Evolutionary conservation across 2,797 vertebrate genomes (phyloP), one percentile per base, ranked within the genome.

Genomic region (Helarctos malayanus): DNA sequence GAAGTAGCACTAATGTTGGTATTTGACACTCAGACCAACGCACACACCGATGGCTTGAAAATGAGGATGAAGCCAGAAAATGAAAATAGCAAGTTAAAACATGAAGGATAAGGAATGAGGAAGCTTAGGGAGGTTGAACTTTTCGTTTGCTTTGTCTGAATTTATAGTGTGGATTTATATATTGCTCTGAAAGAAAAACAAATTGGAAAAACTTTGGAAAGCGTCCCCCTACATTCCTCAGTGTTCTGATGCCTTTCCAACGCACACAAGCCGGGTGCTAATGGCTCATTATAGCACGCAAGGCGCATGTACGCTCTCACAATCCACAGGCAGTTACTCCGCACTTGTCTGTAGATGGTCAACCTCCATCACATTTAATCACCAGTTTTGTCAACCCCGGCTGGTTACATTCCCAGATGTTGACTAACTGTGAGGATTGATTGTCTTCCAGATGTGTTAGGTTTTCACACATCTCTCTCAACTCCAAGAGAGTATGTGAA

Each of bases 321-420:
- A 94, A 96, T 41, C 93, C 95, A 96, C 87, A 88, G 47, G 54
- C 78, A 56, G 93, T 5, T 8, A 94, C 97, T 98, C 97, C 94
- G 57, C 86, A 90, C 88, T 69, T 41, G 95, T 96, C 96, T 97
- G 38, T 80, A 98, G 88, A 91, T 97, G 95, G 18, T 81, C 97
- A 98, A 96, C 56, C 97, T 98, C 59, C 29, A 98, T 82, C 73
- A 95, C 25, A 45, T 71, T 96, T 96, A 98, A 91, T 93, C 96
- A 96, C 95, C 6, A 29, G 79, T 84, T 98, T 97, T 97, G 89
- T 73, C 97, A 96, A 86, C 96, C 78, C 49, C 15, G 0, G 89
- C 94, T 68, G 94, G 95, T 98, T 97, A 96, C 88, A 95, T 98
- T 97, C 97, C 97, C 95, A 98, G 98, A 98, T 98, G 97, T 76